Conservation (phyloP, 2,113 vertebrate genomes). For the Parus major region DNA sequence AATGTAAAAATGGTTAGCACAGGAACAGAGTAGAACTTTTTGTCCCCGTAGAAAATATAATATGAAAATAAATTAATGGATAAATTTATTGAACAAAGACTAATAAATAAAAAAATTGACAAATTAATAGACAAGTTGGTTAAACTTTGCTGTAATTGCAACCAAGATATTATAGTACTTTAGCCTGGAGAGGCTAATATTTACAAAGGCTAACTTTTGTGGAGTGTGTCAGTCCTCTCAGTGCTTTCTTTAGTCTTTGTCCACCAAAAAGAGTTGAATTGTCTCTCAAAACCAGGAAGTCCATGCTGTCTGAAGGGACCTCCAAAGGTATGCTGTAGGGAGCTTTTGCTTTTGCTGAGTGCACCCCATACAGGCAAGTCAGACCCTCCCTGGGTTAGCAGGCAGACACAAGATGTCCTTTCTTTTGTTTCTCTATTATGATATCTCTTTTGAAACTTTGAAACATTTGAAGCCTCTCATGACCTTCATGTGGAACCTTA, state of each 20-base stretch:
- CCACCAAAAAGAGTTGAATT: neutral
- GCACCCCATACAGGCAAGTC: neutral
- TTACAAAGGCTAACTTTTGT: neutral
- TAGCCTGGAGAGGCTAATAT: neutral
- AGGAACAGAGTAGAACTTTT: neutral
- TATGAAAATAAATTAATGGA: neutral
- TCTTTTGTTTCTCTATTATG: neutral
- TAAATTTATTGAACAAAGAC: neutral
- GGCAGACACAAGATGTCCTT: neutral
- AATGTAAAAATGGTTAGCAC: neutral
- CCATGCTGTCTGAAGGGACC: neutral
- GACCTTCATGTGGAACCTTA: slow-evolving; percentile 26
- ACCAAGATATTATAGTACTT: neutral
- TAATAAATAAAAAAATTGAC: neutral
- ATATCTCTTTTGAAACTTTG: neutral
- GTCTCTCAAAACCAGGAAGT: neutral
- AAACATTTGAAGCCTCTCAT: neutral
- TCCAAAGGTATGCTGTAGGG: neutral
- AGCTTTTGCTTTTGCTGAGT: neutral
- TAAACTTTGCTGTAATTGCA: neutral
- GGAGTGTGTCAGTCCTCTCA: neutral
- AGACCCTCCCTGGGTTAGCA: neutral
- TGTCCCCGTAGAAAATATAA: neutral
- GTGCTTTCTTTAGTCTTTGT: neutral
- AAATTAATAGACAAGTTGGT: neutral